phyloP scores from a whole-genome alignment of 2,888 invertebrate genomes.

The Acanthosepion pharaonis region DNA sequence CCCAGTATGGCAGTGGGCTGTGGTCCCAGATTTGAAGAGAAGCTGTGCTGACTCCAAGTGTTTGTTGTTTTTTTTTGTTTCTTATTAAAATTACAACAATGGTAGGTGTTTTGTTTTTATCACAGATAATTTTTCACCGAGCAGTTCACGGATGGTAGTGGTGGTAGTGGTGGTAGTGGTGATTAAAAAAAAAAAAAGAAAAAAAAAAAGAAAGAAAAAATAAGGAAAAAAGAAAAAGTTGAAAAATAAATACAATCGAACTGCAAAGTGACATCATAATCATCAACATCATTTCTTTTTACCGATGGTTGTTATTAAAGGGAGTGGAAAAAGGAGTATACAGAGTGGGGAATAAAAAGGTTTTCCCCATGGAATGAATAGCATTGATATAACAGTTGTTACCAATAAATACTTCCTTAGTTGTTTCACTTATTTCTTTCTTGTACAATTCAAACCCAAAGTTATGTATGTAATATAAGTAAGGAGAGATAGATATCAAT shows the following conservation, averaged over 20 bases:
- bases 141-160: conserved; percentile 38
- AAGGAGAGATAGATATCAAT: conserved; percentile 18
- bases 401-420: conserved; percentile 44
- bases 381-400: conserved; percentile 23
- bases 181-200: neutral
- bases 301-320: conserved; percentile 39
- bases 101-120: conserved; percentile 38
- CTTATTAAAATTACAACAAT: conserved; percentile 42
- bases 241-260: conserved; percentile 24
- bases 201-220: too few relatives aligned
- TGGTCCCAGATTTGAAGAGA: neutral
- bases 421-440: conserved; percentile 13
- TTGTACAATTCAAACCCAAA: conserved; percentile 20
- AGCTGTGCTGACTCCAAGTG: neutral
- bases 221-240: neutral
- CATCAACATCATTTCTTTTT: conserved; percentile 37
- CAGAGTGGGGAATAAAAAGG: conserved; percentile 24
- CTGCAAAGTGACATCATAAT: conserved; percentile 43
- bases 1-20: conserved; percentile 33
- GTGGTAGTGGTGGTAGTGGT: neutral
- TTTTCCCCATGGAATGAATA: conserved; percentile 38
- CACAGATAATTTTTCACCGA: conserved; percentile 46
- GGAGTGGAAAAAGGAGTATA: conserved; percentile 34
- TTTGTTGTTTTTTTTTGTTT: neutral
- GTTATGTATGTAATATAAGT: conserved; percentile 33